Conservation (phyloP, 2,113 vertebrate species). For the Ictalurus punctatus region DNA sequence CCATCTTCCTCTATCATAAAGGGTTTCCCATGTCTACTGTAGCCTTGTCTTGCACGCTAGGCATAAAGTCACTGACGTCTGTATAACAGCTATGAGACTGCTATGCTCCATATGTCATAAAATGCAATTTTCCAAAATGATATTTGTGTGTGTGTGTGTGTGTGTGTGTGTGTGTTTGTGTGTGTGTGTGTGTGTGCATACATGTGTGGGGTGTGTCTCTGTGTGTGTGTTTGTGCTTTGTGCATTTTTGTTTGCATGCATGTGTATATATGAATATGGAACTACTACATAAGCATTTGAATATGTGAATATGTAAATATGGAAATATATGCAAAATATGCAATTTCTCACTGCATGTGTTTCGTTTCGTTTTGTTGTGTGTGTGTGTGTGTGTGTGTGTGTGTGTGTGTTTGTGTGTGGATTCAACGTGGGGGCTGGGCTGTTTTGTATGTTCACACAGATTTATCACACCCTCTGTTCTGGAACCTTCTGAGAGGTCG, state of each 20-base stretch:
- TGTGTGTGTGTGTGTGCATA: neutral
- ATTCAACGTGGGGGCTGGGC: conserved; percentile 62
- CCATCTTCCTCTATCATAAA: neutral
- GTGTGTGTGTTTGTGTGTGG: neutral
- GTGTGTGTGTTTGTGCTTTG: neutral
- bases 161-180: neutral
- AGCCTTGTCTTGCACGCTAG: neutral
- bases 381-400: neutral
- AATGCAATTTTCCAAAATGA: neutral
- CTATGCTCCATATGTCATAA: neutral
- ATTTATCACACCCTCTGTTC: conserved; percentile 69
- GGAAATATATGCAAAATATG: neutral
- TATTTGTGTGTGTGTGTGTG: neutral
- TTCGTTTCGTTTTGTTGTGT: neutral
- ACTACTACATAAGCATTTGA: neutral
- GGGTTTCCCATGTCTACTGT: neutral
- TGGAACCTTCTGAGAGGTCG: conserved; percentile 52
- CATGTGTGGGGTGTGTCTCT: neutral
- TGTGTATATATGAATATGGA: neutral
- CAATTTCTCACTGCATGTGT: conserved; percentile 2
- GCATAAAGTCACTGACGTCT: neutral
- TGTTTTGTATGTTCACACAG: conserved; percentile 56
- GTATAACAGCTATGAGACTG: neutral
- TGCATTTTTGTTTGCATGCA: neutral
- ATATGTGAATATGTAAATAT: conserved; percentile 13